These are phyloP conservation scores for Nezara viridula DNA, from an alignment of 2,888 invertebrate genomes.

Conservation along the genomic window DNA sequence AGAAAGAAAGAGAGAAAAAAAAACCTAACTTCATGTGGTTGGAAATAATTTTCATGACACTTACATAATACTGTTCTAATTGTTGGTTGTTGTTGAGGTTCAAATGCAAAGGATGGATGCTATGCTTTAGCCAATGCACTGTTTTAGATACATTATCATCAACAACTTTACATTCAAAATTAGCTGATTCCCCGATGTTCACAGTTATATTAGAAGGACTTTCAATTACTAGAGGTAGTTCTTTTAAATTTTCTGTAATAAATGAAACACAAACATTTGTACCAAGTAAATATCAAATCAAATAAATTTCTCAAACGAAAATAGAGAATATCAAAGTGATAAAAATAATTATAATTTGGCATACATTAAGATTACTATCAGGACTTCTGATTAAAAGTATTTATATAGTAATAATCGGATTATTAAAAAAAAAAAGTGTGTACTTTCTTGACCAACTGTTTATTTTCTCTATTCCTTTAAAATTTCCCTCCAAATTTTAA, in stretches of 20 bases:
- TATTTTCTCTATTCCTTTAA: background rate
- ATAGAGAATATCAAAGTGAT: background rate
- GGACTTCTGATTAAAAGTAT: background rate
- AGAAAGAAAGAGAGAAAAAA: too few species aligned
- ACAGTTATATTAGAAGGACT: slow-evolving; percentile 66
- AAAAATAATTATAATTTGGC: too few species aligned
- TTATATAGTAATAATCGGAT: background rate
- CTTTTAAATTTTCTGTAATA: slow-evolving; percentile 57
- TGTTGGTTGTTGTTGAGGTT: slow-evolving; percentile 33
- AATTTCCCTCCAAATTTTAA: background rate
- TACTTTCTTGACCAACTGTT: background rate
- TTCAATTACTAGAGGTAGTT: slow-evolving; percentile 66
- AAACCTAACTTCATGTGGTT: too few species aligned
- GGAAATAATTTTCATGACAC: background rate
- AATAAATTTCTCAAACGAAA: background rate
- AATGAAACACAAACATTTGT: slow-evolving; percentile 61
- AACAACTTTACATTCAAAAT: slow-evolving; percentile 65
- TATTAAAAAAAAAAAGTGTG: background rate
- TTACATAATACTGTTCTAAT: slow-evolving; percentile 58
- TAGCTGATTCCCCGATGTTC: slow-evolving; percentile 64
- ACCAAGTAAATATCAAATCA: slow-evolving; percentile 9
- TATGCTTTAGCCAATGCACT: slow-evolving; percentile 57
- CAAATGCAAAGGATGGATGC: slow-evolving; percentile 43
- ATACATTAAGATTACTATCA: background rate
- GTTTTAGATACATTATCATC: slow-evolving; percentile 31